Evolutionary conservation across 2,113 vertebrate genomes (phyloP).

Genomic region (Hippocampus mohnikei): DNA sequence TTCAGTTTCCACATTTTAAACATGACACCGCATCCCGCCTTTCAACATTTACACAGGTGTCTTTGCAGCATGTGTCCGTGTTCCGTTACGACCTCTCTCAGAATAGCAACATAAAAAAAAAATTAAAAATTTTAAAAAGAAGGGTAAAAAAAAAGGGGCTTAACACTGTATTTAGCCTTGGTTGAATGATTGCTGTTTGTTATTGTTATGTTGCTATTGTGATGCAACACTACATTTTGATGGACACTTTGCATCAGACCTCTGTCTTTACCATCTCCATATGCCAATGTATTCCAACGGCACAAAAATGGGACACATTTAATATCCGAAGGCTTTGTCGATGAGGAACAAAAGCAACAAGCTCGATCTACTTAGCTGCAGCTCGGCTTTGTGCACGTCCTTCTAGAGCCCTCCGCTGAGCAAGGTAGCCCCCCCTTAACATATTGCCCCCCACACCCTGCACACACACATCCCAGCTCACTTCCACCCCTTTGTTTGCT

Average conservation of each 20-base stretch:
- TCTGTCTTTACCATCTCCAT: constrained; percentile 68
- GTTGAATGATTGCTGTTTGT: neutral
- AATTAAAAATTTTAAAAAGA: no score
- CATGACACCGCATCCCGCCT: no score
- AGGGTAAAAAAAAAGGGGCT: neutral
- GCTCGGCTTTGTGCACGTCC: constrained; percentile 50
- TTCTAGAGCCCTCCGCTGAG: constrained; percentile 61
- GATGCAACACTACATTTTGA: constrained; percentile 35
- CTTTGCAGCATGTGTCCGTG: no score
- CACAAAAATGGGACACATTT: constrained; percentile 10
- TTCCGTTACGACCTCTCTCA: neutral
- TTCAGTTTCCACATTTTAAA: no score
- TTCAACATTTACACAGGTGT: no score
- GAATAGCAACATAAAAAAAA: neutral
- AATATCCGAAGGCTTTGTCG: constrained; percentile 11
- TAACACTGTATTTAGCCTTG: neutral
- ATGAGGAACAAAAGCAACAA: constrained; percentile 17
- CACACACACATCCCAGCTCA: constrained; percentile 44
- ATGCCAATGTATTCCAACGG: constrained; percentile 62
- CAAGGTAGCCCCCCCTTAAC: constrained; percentile 43
- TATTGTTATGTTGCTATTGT: neutral
- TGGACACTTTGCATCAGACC: constrained; percentile 58
- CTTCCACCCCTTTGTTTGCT: constrained; percentile 77
- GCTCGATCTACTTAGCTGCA: constrained; percentile 20
- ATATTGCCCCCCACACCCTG: constrained; percentile 54